A percentile compares a stretch with the other conserved stretches of the same genome.
These are phyloP conservation scores for Pseudoatta argentina DNA, from an alignment of 1,140 invertebrate genomes.

Conservation along the genomic window DNA sequence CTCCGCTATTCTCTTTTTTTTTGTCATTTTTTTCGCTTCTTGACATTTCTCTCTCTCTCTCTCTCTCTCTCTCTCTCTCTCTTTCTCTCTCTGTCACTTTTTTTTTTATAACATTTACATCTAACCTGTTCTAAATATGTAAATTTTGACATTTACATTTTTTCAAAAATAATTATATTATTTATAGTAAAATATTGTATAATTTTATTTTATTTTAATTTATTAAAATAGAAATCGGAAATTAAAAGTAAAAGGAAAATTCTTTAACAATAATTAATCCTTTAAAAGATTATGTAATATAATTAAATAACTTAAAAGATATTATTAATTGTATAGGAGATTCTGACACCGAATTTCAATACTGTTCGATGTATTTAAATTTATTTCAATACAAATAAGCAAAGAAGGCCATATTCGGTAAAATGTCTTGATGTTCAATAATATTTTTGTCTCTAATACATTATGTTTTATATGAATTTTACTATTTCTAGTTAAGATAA, in stretches of 20 bases:
- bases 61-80: not conserved
- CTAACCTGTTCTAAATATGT: not conserved
- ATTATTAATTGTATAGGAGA: not conserved
- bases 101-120: slow-evolving; percentile 25
- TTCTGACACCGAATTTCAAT: not conserved
- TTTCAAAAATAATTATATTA: not conserved
- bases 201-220: slow-evolving; percentile 2
- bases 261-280: not conserved
- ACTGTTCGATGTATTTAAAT: not conserved
- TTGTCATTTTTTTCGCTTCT: slow-evolving; percentile 37
- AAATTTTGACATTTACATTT: not conserved
- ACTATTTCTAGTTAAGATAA: too few species aligned
- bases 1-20: slow-evolving; percentile 54
- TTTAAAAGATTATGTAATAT: not conserved
- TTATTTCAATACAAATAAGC: not conserved
- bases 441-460: too few species aligned
- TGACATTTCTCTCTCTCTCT: slow-evolving; percentile 6
- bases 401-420: too few species aligned
- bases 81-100: slow-evolving; percentile 6
- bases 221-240: not conserved
- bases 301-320: not conserved
- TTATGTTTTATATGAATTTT: too few species aligned
- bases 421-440: too few species aligned
- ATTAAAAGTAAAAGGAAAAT: not conserved
- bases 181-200: not conserved